These are phyloP conservation scores for Danio rerio DNA, from an alignment of 2,113 vertebrate genomes.

Conservation along the genomic window GRCz12tu NC_133193.1:17491501-17492000, in stretches of 20 bases:
- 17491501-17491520: background rate
- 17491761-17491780: conserved; percentile 78
- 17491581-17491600: background rate
- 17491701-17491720: conserved; percentile 83
- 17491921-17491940: conserved; percentile 85
- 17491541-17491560: conserved; percentile 35
- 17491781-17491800: conserved; percentile 78
- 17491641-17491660: conserved; percentile 80
- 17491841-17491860: conserved; percentile 80
- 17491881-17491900: conserved; percentile 80
- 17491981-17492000: background rate
- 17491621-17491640: conserved; percentile 68
- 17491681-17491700: conserved; percentile 95
- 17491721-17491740: conserved; percentile 84
- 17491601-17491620: conserved; percentile 77
- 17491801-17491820: conserved; percentile 85
- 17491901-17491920: conserved; percentile 84
- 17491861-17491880: conserved; percentile 74
- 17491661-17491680: conserved; percentile 95
- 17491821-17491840: conserved; percentile 83
- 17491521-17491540: conserved; percentile 3
- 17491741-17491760: conserved; percentile 88
- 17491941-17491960: conserved; percentile 87
- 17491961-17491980: conserved; percentile 82
- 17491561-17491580: conserved; percentile 32